A percentile compares a stretch with the other conserved stretches of the same genome.
These are phyloP conservation scores for Amitus sp. DNA, from an alignment of 2,888 invertebrate genomes.

Conservation along the genomic window DNA sequence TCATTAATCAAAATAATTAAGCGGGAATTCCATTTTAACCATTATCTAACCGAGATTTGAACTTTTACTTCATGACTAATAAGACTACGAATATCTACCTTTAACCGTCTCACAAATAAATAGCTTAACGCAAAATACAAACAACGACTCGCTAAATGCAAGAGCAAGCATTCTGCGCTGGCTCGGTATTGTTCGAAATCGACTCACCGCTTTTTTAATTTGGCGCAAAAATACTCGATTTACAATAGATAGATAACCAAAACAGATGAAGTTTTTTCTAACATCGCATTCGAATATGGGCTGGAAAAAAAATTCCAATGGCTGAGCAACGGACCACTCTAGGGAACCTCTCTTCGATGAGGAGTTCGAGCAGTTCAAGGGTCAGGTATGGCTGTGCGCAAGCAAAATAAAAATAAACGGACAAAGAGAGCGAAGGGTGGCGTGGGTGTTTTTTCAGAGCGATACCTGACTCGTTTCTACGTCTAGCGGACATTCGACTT, in stretches of 20 bases:
- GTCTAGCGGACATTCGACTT: constrained; percentile 39
- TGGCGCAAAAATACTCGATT: no score
- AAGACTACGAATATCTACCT: no score
- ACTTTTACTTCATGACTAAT: no score
- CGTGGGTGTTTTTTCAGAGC: constrained; percentile 34
- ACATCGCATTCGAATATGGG: constrained; percentile 49
- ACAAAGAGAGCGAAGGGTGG: constrained; percentile 6
- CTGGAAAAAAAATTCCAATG: constrained; percentile 45
- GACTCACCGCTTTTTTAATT: no score
- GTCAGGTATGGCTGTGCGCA: constrained; percentile 34
- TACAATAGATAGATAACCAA: no score
- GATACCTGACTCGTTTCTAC: constrained; percentile 35
- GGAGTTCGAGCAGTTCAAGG: constrained; percentile 41
- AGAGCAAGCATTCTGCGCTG: constrained; percentile 31
- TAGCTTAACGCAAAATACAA: no score
- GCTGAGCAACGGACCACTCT: constrained; percentile 26
- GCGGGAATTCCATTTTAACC: no score
- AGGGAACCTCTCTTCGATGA: constrained; percentile 39
- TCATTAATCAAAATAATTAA: no score
- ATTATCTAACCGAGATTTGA: no score
- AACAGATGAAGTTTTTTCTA: constrained; percentile 43
- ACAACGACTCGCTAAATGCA: constrained; percentile 24
- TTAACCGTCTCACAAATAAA: no score
- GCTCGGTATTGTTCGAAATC: constrained; percentile 44
- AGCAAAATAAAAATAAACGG: background rate